A percentile compares a stretch with the other conserved stretches of the same genome.
These are phyloP conservation scores for Acrobasis suavella DNA, from an alignment of 2,888 invertebrate species.

Conservation along the genomic window DNA sequence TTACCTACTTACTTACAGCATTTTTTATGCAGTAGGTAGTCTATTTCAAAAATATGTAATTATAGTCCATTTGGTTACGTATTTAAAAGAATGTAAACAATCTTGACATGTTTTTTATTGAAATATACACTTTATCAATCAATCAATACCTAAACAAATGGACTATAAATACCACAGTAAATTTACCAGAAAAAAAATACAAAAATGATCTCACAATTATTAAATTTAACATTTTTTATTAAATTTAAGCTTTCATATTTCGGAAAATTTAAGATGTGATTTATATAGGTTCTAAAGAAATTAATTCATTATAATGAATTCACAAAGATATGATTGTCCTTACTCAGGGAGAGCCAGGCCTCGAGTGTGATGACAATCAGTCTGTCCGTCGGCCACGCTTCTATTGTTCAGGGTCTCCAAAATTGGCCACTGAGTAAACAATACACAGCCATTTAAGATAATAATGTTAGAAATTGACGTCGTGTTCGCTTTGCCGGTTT, in stretches of 20 bases:
- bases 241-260: background rate
- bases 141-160: too few species aligned
- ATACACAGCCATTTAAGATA: slow-evolving; percentile 43
- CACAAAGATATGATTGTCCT: slow-evolving; percentile 51
- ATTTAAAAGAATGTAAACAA: too few species aligned
- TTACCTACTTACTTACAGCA: too few species aligned
- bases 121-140: too few species aligned
- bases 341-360: slow-evolving; percentile 43
- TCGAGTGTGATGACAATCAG: slow-evolving; percentile 62
- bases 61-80: too few species aligned
- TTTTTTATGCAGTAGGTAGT: too few species aligned
- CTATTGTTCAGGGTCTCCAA: slow-evolving; percentile 65
- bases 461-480: slow-evolving; percentile 46
- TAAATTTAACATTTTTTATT: background rate
- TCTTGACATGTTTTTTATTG: too few species aligned
- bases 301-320: slow-evolving; percentile 48
- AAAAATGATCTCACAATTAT: too few species aligned
- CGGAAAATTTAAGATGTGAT: too few species aligned
- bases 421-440: slow-evolving; percentile 61
- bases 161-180: too few species aligned
- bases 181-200: too few species aligned
- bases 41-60: too few species aligned
- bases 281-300: slow-evolving; percentile 21
- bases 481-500: slow-evolving; percentile 30
- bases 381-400: slow-evolving; percentile 62